A percentile compares a stretch with the other conserved stretches of the same genome.
Conservation (phyloP, 1,140 invertebrate species). For the Cyrtorhinus lividipennis region DNA sequence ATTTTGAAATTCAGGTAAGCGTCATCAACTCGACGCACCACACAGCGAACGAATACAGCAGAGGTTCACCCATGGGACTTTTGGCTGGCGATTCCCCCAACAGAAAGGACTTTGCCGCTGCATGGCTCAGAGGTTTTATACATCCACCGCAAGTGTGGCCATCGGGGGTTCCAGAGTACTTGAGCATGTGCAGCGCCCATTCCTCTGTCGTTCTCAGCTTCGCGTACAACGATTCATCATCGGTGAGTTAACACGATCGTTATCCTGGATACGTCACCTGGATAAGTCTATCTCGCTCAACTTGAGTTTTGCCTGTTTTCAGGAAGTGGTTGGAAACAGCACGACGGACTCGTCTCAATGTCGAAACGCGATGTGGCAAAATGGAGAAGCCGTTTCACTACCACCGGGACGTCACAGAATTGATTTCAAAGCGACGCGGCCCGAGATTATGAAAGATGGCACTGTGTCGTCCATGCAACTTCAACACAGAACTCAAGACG, state of each 20-base stretch:
- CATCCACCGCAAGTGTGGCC: not conserved
- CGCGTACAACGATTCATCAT: not conserved
- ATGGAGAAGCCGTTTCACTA: constrained; percentile 38
- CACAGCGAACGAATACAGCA: constrained; percentile 48
- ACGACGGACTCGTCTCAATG: constrained; percentile 51
- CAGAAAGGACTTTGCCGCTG: not conserved
- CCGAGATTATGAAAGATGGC: not conserved
- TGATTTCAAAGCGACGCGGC: constrained; percentile 47
- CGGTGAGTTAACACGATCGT: not conserved
- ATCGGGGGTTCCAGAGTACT: not conserved
- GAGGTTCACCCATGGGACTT: not conserved
- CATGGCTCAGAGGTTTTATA: not conserved
- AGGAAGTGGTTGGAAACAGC: constrained; percentile 46
- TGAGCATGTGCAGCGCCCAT: not conserved
- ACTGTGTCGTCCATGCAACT: not conserved
- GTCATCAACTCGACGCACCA: constrained; percentile 70
- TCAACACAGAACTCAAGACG: constrained; percentile 58
- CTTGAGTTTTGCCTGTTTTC: constrained; percentile 1
- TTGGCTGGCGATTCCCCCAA: not conserved
- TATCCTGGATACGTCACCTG: too few species aligned
- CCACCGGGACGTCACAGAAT: constrained; percentile 44
- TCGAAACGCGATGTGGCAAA: constrained; percentile 35
- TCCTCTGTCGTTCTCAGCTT: not conserved
- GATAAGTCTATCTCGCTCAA: too few species aligned
- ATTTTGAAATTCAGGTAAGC: constrained; percentile 32